Base-by-base conservation (phyloP, 1,140 invertebrate species). In the Neotoxoptera formosana region DNA sequence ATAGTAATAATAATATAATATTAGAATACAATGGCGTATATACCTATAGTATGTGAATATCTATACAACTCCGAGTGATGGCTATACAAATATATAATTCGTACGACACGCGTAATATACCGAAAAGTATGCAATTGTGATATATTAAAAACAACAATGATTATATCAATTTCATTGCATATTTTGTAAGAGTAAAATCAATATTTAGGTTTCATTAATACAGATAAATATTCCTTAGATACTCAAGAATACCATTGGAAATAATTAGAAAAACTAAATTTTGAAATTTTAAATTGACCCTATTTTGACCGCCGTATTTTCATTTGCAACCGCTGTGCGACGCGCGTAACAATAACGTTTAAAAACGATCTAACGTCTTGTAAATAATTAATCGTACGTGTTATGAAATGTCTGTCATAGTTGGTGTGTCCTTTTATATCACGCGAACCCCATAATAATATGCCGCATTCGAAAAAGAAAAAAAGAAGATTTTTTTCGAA, bases 401-500 rank as follows among this genome's bases (percentile, higher is more conserved):
- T 87, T 87, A 87, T 51, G 87, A 51, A 36, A 53, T 53, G 36
- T 89, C 21, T 45, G 53, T 91, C 56, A n/a, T n/a, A 25, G 90
- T 60, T 34, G 56, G 56, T 41, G 21, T 90, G 30, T 67, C 17
- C 17, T 67, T 67, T 45, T 76, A 45, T 91, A n/a, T 67, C 90
- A 41, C 41, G 56, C 88, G 7, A 90, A 41, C 23, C 34, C 9
- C 17, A 36, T 53, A 23, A 36, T 53, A 23, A 53, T 53, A 53
- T 60, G 21, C 51, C 56, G 11, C 60, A 90, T 90, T 56, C 2
- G 8, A 34, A n/a, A n/a, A n/a, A 41, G 41, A 41, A 76, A 91
- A 91, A 56, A 56, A 53, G n/a, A 20, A 47, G 20, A 30, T 90
- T 90, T 67, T 76, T 91, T 76, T 30, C 17, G 34, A 92, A 92